A percentile compares a stretch with the other conserved stretches of the same genome.
Evolutionary conservation across 2,888 invertebrate genomes (phyloP).

Genomic region (Atherix ibis): DNA sequence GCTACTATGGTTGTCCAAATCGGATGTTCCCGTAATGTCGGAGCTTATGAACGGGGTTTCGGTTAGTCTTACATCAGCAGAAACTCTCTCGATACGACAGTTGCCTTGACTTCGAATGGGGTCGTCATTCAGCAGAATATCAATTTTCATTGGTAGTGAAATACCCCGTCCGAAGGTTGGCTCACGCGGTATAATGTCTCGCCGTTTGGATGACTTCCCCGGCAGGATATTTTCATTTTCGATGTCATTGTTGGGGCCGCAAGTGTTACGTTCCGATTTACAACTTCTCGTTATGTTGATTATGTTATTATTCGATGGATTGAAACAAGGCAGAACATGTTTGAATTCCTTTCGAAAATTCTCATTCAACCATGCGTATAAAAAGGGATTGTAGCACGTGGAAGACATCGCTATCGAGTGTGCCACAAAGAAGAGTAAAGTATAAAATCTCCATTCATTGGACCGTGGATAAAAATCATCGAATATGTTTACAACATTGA

Average conservation of each 20-base stretch:
- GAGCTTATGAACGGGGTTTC: constrained; percentile 30
- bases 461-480: constrained; percentile 64
- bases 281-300: constrained; percentile 25
- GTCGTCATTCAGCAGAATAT: constrained; percentile 21
- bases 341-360: constrained; percentile 82
- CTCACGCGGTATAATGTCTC: constrained; percentile 25
- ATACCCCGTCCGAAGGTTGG: constrained; percentile 27
- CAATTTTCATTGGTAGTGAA: constrained; percentile 17
- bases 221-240: constrained; percentile 12
- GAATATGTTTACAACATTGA: constrained; percentile 78
- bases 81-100: constrained; percentile 24
- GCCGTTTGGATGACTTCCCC: constrained; percentile 16
- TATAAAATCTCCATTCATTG: constrained; percentile 65
- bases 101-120: constrained; percentile 19
- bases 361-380: constrained; percentile 96
- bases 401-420: constrained; percentile 92
- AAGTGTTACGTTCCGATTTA: constrained; percentile 28
- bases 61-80: constrained; percentile 27
- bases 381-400: constrained; percentile 90
- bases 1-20: constrained; percentile 18
- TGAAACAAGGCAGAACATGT: constrained; percentile 51
- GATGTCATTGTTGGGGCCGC: constrained; percentile 17
- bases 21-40: constrained; percentile 24
- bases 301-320: constrained; percentile 33
- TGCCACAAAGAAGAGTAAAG: constrained; percentile 74